Conservation (phyloP, 1,140 invertebrate species). For the Apis laboriosa region DNA sequence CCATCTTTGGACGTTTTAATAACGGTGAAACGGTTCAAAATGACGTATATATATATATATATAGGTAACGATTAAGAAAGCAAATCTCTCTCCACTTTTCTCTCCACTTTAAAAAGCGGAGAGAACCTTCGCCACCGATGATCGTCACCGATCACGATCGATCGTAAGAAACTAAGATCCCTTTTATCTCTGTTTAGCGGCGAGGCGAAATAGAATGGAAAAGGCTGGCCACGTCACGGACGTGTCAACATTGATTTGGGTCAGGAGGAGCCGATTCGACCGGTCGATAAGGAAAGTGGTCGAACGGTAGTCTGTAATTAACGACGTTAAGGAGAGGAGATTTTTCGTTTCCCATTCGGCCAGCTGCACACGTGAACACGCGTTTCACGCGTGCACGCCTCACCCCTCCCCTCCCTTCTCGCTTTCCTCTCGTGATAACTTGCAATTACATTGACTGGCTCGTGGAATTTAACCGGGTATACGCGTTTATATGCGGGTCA, state of each 20-base stretch:
- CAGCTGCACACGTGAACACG: conserved; percentile 47
- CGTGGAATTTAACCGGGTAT: conserved; percentile 55
- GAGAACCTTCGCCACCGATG: conserved; percentile 44
- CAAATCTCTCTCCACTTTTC: too few relatives aligned
- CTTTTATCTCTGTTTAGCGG: not conserved
- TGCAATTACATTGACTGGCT: conserved; percentile 76
- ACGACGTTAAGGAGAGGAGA: conserved; percentile 69
- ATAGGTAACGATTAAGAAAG: not conserved
- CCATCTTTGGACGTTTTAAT: conserved; percentile 46
- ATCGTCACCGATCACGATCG: not conserved
- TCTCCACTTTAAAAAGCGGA: not conserved
- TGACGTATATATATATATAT: not conserved
- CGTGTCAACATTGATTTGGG: conserved; percentile 57
- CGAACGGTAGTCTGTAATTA: conserved; percentile 74
- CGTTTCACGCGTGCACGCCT: conserved; percentile 44
- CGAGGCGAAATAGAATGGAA: conserved; percentile 26
- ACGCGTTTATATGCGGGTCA: conserved; percentile 52
- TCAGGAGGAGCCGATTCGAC: conserved; percentile 42
- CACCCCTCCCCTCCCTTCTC: conserved; percentile 44
- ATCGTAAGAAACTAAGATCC: not conserved
- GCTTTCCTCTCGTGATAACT: conserved; percentile 60
- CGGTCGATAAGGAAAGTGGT: conserved; percentile 68
- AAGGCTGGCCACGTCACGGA: conserved; percentile 34
- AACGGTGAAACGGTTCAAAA: conserved; percentile 13
- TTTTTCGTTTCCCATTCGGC: conserved; percentile 12